Conservation (phyloP, 1,140 invertebrate genomes). For the Rhyzopertha dominica region DNA sequence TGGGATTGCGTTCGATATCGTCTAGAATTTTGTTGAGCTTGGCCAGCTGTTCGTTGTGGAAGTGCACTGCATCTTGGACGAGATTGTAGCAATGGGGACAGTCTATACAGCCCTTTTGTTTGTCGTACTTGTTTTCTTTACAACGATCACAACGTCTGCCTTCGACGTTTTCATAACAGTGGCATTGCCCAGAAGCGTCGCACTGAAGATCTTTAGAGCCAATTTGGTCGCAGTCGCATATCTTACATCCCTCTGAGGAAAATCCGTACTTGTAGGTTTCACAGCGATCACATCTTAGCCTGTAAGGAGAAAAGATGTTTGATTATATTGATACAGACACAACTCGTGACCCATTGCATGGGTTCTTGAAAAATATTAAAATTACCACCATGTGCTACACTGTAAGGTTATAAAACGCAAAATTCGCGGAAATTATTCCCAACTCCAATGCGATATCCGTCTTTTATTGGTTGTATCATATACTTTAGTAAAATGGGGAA, state of each 20-base stretch:
- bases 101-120: conserved; percentile 79
- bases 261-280: conserved; percentile 85
- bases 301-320: conserved; percentile 31
- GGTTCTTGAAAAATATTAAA: too few species aligned
- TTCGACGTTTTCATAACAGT: conserved; percentile 87
- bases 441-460: too few species aligned
- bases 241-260: conserved; percentile 74
- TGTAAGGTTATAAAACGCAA: too few species aligned
- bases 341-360: too few species aligned
- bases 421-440: too few species aligned
- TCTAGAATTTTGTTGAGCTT: conserved; percentile 51
- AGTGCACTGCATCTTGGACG: conserved; percentile 79
- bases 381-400: too few species aligned
- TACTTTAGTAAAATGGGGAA: too few species aligned
- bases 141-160: conserved; percentile 87
- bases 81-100: conserved; percentile 93
- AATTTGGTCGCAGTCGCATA: conserved; percentile 84
- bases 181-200: conserved; percentile 77
- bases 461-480: too few species aligned
- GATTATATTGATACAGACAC: background rate
- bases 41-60: conserved; percentile 66
- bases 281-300: conserved; percentile 76
- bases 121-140: conserved; percentile 86
- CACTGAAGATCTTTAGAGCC: conserved; percentile 83
- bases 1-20: conserved; percentile 40